phyloP scores from a whole-genome alignment of 2,797 vertebrate genomes.

The Clarias platycephalus region DNA sequence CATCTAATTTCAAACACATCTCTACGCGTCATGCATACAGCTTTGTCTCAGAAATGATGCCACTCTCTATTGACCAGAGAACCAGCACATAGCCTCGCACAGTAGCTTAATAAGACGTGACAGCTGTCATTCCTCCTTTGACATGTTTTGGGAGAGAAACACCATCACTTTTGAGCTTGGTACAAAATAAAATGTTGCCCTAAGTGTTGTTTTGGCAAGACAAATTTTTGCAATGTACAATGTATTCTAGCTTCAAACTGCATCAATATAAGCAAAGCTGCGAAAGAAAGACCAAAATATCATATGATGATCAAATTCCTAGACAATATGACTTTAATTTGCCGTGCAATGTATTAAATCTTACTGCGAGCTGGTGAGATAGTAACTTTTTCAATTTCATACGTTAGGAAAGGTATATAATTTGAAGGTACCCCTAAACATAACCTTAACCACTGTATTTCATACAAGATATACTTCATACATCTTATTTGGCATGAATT shows the following conservation, averaged over 20 bases:
- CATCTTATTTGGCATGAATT: not conserved
- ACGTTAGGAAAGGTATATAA: no score
- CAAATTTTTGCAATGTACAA: conserved; percentile 5
- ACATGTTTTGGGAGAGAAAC: conserved; percentile 57
- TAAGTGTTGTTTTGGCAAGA: conserved; percentile 9
- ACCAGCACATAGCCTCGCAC: conserved; percentile 35
- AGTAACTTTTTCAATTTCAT: not conserved
- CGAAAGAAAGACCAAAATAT: not conserved
- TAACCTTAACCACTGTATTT: not conserved
- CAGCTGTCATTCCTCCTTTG: conserved; percentile 69
- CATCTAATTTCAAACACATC: not conserved
- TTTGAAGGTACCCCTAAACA: not conserved
- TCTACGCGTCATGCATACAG: not conserved
- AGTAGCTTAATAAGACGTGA: conserved; percentile 68
- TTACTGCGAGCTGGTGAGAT: not conserved
- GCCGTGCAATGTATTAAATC: not conserved
- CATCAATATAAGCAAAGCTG: not conserved
- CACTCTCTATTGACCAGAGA: conserved; percentile 23
- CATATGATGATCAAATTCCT: not conserved
- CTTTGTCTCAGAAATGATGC: not conserved
- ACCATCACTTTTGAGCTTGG: conserved; percentile 51
- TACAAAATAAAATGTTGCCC: conserved; percentile 34
- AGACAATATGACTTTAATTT: not conserved
- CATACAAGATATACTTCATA: not conserved
- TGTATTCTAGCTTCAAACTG: not conserved